A percentile compares a stretch with the other conserved stretches of the same genome.
These are phyloP conservation scores for Lottia gigantea DNA, from an alignment of 2,888 invertebrate genomes.

Conservation along the genomic window DNA sequence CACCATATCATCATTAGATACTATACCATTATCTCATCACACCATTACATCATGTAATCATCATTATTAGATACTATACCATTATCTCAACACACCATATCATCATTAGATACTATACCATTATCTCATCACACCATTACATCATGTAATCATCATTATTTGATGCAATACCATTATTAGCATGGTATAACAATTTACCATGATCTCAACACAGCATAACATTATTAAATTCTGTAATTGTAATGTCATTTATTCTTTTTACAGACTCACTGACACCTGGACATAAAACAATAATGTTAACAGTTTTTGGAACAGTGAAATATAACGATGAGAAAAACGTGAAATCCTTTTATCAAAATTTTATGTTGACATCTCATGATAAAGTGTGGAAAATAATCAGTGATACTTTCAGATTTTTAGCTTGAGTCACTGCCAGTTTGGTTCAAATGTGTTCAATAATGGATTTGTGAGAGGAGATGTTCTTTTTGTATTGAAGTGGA, in stretches of 20 bases:
- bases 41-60: too few relatives aligned
- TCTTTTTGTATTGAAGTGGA: too few relatives aligned
- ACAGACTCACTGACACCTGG: conserved; percentile 81
- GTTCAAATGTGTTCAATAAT: not conserved
- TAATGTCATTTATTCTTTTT: too few relatives aligned
- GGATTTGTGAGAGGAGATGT: not conserved
- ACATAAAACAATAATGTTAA: conserved; percentile 84
- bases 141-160: too few relatives aligned
- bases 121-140: too few relatives aligned
- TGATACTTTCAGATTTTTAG: conserved; percentile 87
- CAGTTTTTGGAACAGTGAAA: conserved; percentile 84
- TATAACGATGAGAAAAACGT: conserved; percentile 73
- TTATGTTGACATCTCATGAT: conserved; percentile 86
- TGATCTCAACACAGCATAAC: too few relatives aligned
- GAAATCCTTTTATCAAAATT: conserved; percentile 74
- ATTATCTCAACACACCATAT: too few relatives aligned
- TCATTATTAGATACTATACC: conserved; percentile 73
- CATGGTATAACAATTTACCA: too few relatives aligned
- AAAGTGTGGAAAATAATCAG: conserved; percentile 95
- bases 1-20: conserved; percentile 88
- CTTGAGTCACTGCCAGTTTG: not conserved
- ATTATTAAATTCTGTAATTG: too few relatives aligned
- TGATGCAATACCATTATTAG: conserved; percentile 80
- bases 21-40: conserved; percentile 90
- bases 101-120: conserved; percentile 66